Percentiles rank a stretch among this genome's conserved stretches.
Evolutionary conservation across 2,888 invertebrate genomes (phyloP).

Genomic region (Plebejus argus): DNA sequence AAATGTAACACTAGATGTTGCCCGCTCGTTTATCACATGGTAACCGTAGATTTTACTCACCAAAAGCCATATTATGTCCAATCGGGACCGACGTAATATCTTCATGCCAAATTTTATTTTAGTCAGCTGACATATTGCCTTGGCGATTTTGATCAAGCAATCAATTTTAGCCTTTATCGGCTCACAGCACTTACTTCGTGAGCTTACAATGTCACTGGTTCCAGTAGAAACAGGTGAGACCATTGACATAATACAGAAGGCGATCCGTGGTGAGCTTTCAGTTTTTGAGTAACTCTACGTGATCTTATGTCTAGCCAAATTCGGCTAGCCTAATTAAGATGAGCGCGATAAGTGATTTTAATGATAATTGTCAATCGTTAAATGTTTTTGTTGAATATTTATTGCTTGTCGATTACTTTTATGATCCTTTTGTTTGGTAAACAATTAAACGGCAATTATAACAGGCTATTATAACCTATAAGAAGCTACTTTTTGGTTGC

Average conservation of each 20-base stretch:
- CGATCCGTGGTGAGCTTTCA: constrained; percentile 36
- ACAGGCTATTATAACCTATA: constrained; percentile 12
- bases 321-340: constrained; percentile 25
- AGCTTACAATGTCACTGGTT: neutral
- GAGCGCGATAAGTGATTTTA: constrained; percentile 10
- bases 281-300: constrained; percentile 39
- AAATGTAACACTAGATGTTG: neutral
- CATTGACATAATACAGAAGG: constrained; percentile 36
- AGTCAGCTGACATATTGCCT: too few species aligned
- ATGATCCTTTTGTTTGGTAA: constrained; percentile 22
- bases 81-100: too few species aligned
- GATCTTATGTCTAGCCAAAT: constrained; percentile 36
- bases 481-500: neutral
- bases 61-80: neutral
- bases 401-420: constrained; percentile 2
- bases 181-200: neutral
- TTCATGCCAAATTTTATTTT: too few species aligned
- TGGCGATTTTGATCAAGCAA: neutral
- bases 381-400: neutral
- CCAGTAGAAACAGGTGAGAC: neutral
- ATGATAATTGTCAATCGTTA: constrained; percentile 20
- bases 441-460: constrained; percentile 21
- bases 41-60: neutral
- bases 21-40: neutral
- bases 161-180: neutral